Evolutionary conservation across 37 sponge, comb jelly and placozoan species (phyloP), one percentile per base, ranked within the genome.

Genomic region (Spongia lamella): DNA sequence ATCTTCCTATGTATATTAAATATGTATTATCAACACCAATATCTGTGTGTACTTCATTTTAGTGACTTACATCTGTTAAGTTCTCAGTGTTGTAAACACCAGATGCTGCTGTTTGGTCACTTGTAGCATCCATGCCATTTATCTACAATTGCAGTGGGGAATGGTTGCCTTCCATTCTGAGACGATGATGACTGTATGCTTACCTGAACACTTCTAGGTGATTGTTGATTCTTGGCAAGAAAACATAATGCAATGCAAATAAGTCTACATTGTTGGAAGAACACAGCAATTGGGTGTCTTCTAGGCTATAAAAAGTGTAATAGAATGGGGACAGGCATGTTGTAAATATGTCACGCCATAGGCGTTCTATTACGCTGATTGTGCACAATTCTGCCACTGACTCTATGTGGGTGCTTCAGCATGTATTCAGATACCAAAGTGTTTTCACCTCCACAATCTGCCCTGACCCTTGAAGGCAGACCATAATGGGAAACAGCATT

Each of bases 391-490:
- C 56, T 81, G 75, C 86, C 80, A 40, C 75, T 72, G 32, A 85
- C 83, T 21, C 83, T 26, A 19, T 33, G 24, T 14, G 83, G 75
- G 74, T 81, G 83, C 13, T 21, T 19, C 25, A 83, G 66, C 87
- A 86, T 86, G 71, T 36, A 86, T 13, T 72, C 21, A 31, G 66
- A 66, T 27, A 80, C 76, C 15, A 7, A 19, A 3, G 61, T 22
- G 75, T 86, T 86, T 38, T 86, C 87, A 13, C 81, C n/a, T n/a
- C n/a, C n/a, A n/a, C n/a, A n/a, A n/a, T n/a, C n/a, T n/a, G n/a
- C n/a, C n/a, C n/a, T n/a, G 15, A 80, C 81, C 67, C 87, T 38
- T n/a, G 87, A 79, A 27, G 87, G 87, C 1, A 86, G 50, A 31
- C 87, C 87, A 75, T 75, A 80, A 34, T 17, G 9, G 1, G 2